Evolutionary conservation across 2,888 invertebrate species (phyloP).

Genomic region (Poecilobothrus nobilitatus): DNA sequence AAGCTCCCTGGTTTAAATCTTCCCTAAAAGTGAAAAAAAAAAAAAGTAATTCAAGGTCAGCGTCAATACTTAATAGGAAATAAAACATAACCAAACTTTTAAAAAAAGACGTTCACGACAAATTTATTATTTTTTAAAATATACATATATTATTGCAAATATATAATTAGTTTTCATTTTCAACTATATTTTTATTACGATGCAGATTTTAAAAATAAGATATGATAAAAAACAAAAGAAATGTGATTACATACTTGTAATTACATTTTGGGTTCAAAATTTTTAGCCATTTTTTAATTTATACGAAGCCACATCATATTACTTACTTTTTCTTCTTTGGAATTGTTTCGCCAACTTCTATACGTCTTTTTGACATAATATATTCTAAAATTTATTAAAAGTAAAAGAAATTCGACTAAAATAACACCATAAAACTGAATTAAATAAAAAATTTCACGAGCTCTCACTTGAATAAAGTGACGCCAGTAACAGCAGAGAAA

Average conservation of each 20-base stretch:
- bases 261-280: background rate
- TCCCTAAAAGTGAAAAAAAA: slow-evolving; percentile 15
- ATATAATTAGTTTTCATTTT: no score
- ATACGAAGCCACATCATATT: background rate
- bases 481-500: slow-evolving; percentile 31
- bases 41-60: background rate
- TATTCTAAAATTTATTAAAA: slow-evolving; percentile 20
- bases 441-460: slow-evolving; percentile 17
- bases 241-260: background rate
- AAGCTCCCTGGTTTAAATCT: slow-evolving; percentile 26
- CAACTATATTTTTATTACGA: no score
- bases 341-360: slow-evolving; percentile 79
- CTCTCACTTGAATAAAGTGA: slow-evolving; percentile 23
- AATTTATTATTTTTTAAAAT: no score
- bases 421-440: background rate
- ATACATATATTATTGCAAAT: no score
- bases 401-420: slow-evolving; percentile 16
- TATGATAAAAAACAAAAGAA: background rate
- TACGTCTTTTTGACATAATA: slow-evolving; percentile 72
- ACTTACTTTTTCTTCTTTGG: slow-evolving; percentile 66
- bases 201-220: no score
- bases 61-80: no score
- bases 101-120: no score
- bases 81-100: no score
- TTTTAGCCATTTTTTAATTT: background rate